Evolutionary conservation across 2,113 vertebrate genomes (phyloP), one percentile per base, ranked within the genome.

Genomic region (Pollachius pollachius): DNA sequence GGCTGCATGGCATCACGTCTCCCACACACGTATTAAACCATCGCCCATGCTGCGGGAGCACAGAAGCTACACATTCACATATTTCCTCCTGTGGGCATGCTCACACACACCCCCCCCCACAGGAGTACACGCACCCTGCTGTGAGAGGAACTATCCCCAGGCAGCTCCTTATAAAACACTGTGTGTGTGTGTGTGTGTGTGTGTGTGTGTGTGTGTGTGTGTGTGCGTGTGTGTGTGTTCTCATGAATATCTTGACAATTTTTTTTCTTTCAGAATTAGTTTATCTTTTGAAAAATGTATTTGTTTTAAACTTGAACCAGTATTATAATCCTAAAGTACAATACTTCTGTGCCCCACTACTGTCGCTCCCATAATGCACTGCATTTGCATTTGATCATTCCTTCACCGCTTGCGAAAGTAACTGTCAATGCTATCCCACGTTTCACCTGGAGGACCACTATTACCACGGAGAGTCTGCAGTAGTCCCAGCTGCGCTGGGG

Each of bases 101-200:
- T 30, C 64, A 48, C 66, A 77, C 67, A 70, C 67, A 73, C 17
- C 25, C 52, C 5, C 48, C 15, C 41, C 6, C 34, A 65, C 19
- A 30, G 34, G 17, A 52, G 64, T 72, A 63, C 65, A 67, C n/a
- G 67, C 77, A 71, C 68, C 23, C 77, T 37, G 85, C 85, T 84
- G 87, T 68, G 86, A 79, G 79, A 78, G 74, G 81, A 83, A 86
- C 77, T 79, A 80, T 87, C 88, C 85, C 77, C 81, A 5, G 88
- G 88, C 88, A 77, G 81, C 85, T 89, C 84, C 84, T 90, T 87
- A 90, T 21, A 5, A 34, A 68, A 66, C 73, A 25, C 4, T 4
- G 58, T 67, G 67, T 64, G 64, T 69, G 72, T 27, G 62, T 11
- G 67, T 60, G 60, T 52, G 59, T 61, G 30, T 48, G 66, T 69